phyloP scores from a whole-genome alignment of 2,797 vertebrate genomes.

The Hypotaenidia philippensis region DNA sequence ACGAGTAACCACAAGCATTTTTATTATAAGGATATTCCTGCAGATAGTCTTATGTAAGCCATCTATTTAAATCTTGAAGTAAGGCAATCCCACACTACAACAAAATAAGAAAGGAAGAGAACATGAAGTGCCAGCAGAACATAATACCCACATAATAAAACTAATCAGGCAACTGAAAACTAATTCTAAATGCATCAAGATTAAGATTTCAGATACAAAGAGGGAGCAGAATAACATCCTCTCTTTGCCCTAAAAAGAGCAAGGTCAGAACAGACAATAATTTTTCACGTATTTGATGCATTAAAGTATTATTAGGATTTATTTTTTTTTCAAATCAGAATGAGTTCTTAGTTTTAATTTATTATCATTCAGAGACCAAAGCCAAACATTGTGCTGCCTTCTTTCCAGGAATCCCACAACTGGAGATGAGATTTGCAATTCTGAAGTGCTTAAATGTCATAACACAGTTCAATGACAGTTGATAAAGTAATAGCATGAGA shows the following conservation, averaged over 20 bases:
- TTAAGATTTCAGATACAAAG: neutral
- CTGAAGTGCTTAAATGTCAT: neutral
- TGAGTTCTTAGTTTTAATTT: neutral
- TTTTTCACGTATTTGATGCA: neutral
- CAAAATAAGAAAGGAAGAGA: slow-evolving; percentile 6
- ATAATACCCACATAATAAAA: neutral
- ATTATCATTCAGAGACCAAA: neutral
- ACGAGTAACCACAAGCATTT: neutral
- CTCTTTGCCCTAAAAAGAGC: neutral
- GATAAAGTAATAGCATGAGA: neutral
- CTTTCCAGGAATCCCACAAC: neutral
- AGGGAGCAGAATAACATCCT: neutral
- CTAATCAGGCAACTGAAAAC: neutral
- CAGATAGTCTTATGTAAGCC: neutral
- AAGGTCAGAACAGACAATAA: neutral
- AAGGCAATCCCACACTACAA: neutral
- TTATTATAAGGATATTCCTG: neutral
- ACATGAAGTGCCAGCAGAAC: neutral
- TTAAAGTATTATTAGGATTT: neutral
- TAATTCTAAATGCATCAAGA: neutral
- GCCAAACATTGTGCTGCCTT: neutral
- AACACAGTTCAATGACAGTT: neutral
- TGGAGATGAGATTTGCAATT: neutral
- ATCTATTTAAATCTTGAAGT: neutral
- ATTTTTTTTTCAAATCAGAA: neutral